Conservation (phyloP, 2,797 vertebrate genomes). For the Lacerta agilis region DNA sequence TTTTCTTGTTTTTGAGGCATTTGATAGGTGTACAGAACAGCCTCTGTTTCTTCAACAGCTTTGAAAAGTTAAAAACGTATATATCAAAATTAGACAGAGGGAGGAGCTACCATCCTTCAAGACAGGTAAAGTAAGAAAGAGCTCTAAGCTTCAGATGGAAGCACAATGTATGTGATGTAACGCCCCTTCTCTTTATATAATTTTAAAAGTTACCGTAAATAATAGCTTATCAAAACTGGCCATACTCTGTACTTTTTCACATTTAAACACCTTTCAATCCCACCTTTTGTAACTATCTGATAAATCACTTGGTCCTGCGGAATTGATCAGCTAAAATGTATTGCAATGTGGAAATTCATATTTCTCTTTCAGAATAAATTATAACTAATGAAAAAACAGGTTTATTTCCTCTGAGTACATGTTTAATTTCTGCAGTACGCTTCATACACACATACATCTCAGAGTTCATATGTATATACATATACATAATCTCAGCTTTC, state of each 20-base stretch:
- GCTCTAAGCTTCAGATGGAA: neutral
- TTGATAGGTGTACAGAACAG: neutral
- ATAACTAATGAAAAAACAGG: neutral
- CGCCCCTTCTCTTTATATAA: neutral
- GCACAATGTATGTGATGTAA: neutral
- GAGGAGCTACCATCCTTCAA: neutral
- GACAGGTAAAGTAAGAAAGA: neutral
- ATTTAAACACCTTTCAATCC: neutral
- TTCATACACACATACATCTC: too few species aligned
- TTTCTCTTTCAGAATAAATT: conserved; percentile 5
- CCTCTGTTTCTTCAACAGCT: neutral
- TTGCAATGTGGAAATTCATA: neutral
- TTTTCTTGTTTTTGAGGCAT: neutral
- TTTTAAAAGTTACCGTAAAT: neutral
- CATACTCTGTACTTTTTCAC: neutral
- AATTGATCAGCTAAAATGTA: neutral
- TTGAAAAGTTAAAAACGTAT: neutral
- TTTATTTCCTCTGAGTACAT: neutral
- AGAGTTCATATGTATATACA: neutral
- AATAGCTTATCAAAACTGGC: neutral
- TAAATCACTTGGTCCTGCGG: neutral
- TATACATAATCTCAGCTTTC: neutral
- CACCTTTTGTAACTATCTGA: neutral
- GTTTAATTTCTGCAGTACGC: neutral
- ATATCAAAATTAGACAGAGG: neutral